Evolutionary conservation across 2,888 invertebrate species (phyloP).

Genomic region (Ecdyonurus torrentis): DNA sequence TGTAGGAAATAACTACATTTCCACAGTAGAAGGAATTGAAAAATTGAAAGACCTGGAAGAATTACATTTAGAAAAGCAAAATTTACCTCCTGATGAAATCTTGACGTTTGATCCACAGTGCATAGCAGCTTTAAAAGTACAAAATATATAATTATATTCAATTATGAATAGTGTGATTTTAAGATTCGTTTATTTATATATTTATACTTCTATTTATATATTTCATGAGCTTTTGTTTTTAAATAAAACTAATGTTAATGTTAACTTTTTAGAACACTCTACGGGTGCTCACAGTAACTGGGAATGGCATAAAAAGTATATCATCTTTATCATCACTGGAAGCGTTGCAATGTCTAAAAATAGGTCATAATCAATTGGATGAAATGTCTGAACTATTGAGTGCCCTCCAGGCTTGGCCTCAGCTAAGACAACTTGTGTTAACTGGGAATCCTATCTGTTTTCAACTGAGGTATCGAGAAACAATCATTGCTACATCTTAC

Average conservation of each 20-base stretch:
- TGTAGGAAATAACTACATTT: slow-evolving; percentile 47
- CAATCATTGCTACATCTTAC: slow-evolving; percentile 40
- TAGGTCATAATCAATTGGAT: slow-evolving; percentile 37
- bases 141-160: too few relatives aligned
- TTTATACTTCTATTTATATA: too few relatives aligned
- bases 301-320: slow-evolving; percentile 40
- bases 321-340: slow-evolving; percentile 33
- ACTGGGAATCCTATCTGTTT: slow-evolving; percentile 45
- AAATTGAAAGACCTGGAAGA: slow-evolving; percentile 40
- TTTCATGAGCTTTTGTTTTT: too few relatives aligned
- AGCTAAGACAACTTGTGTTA: slow-evolving; percentile 37
- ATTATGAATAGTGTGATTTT: too few relatives aligned
- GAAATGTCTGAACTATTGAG: slow-evolving; percentile 36
- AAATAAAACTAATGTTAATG: too few relatives aligned
- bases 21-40: slow-evolving; percentile 51
- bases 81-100: slow-evolving; percentile 33
- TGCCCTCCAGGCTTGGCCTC: slow-evolving; percentile 34
- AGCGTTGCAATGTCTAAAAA: slow-evolving; percentile 35
- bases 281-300: slow-evolving; percentile 41
- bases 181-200: too few relatives aligned
- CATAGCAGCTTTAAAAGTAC: slow-evolving; percentile 38
- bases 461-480: slow-evolving; percentile 46
- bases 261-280: too few relatives aligned
- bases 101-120: slow-evolving; percentile 51
- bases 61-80: slow-evolving; percentile 50